Evolutionary conservation across 2,797 vertebrate species (phyloP), one percentile per base, ranked within the genome.

Genomic region (Vireo griseus): DNA sequence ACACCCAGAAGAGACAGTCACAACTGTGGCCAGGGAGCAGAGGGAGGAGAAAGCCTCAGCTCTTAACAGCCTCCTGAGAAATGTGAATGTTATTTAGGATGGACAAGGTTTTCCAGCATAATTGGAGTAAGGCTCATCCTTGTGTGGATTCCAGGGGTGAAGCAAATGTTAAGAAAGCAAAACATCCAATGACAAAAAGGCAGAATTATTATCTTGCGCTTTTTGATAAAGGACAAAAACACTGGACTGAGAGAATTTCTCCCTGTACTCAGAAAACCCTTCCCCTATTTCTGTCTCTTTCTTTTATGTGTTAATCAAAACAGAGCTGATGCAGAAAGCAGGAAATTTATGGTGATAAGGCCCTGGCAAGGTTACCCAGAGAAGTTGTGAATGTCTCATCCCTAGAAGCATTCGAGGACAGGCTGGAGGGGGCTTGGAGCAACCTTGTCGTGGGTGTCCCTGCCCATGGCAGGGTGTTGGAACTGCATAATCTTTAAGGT

Each of bases 1-100:
- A 82, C 94, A 92, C 78, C 69, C 91, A 90, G 91, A 94, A 88
- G 66, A 94, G 75, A 74, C 25, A 76, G 42, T 22, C 94, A 82
- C 76, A 71, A n/a, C 48, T 92, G 58, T 48, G 45, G 20, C 4
- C 0, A 29, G 31, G 42, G n/a, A 68, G 9, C 31, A 37, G 18
- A 37, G 25, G 47, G 26, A 58, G 80, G 15, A 44, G 31, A 24
- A 74, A 68, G 4, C 12, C 13, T 24, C 44, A 54, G 15, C 4
- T 45, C 73, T 44, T 4, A 8, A 42, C n/a, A 74, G 26, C n/a
- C 45, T 72, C 52, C 40, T 9, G 22, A 24, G 19, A 37, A 48
- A 16, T 0, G 0, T 0, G 11, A 20, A 11, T 2, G 2, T 55
- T 16, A 4, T 45, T 29, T 26, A 44, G 33, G 55, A 33, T 75